Base-by-base conservation (phyloP, 2,888 invertebrate genomes). In the Anthoptus insignis region DNA sequence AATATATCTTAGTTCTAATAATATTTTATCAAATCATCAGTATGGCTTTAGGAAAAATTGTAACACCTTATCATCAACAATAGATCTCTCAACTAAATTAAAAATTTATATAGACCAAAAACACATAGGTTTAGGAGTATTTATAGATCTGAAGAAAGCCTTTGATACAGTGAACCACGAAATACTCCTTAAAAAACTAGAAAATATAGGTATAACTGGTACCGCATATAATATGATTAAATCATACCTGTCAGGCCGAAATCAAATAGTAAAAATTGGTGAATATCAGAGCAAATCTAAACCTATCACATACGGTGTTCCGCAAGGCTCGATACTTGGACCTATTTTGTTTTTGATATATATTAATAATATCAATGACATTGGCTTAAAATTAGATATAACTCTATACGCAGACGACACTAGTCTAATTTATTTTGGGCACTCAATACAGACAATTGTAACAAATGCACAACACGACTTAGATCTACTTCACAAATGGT, bases 131-230 rank as follows among this genome's bases (percentile, higher is more conserved):
- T 9, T 67, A 9, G 64, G 58, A 11, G 24, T 65, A 24, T 64
- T 67, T 29, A 27, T 27, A 27, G 27, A 27, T 32, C 32, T 32
- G 9, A 6, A 32, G 11, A 32, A 32, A 32, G 32, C 32, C 2
- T 32, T 32, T 11, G 32, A 32, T 2, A 32, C 32, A 9, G 32
- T 32, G 11, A 32, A 11, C 32, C 32, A 53, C 13, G 14, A 16
- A 52, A 67, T 67, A 50, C 58, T 67, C 9, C 24, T 64, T 14
- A 21, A 59, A 9, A 59, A 67, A 39, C 21, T 67, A 24, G 14
- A 56, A 32, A 16, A 54, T 24, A 56, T 47, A 19, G 59, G 56
- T 14, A 32, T 67, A n/a, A 59, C 39, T n/a, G 56, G 34, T 22
- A 50, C 16, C 3, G 59, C 64, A 1, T 39, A 29, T 39, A 52